These are phyloP conservation scores for Mesorhabditis sp. DNA, from an alignment of 2,888 invertebrate species.

Conservation along the genomic window DNA sequence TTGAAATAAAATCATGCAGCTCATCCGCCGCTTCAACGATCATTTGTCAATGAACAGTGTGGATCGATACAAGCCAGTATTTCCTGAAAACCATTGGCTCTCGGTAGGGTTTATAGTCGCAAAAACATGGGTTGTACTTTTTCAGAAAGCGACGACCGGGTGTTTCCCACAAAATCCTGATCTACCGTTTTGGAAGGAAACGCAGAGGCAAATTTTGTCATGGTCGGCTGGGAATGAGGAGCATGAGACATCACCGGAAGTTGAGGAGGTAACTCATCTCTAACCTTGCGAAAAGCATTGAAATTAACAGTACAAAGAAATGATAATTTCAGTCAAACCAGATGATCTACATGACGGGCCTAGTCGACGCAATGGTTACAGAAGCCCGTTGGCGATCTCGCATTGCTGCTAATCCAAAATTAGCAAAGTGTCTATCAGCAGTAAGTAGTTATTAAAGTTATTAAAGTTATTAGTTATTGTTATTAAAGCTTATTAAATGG, in stretches of 20 bases:
- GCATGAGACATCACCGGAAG: background rate
- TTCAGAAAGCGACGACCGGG: background rate
- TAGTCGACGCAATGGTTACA: background rate
- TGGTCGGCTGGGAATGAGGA: slow-evolving; percentile 2
- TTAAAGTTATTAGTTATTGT: no score
- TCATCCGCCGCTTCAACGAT: no score
- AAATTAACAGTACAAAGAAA: background rate
- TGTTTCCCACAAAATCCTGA: slow-evolving; percentile 4
- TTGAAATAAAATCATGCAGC: no score
- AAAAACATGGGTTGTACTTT: background rate
- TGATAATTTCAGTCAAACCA: slow-evolving; percentile 3
- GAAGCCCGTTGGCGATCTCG: background rate
- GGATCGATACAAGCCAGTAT: no score
- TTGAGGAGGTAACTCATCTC: background rate
- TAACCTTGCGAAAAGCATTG: background rate
- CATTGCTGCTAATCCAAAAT: background rate
- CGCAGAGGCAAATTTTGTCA: background rate
- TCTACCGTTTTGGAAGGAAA: slow-evolving; percentile 1
- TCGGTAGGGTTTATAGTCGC: background rate
- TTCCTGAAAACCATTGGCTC: no score
- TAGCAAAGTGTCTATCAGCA: background rate
- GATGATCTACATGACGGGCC: slow-evolving; percentile 1
- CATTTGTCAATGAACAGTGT: no score
- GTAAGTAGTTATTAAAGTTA: no score
- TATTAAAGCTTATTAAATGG: no score